A percentile compares a stretch with the other conserved stretches of the same genome.
phyloP scores from a whole-genome alignment of 2,797 vertebrate genomes.

The Gila robusta region DNA sequence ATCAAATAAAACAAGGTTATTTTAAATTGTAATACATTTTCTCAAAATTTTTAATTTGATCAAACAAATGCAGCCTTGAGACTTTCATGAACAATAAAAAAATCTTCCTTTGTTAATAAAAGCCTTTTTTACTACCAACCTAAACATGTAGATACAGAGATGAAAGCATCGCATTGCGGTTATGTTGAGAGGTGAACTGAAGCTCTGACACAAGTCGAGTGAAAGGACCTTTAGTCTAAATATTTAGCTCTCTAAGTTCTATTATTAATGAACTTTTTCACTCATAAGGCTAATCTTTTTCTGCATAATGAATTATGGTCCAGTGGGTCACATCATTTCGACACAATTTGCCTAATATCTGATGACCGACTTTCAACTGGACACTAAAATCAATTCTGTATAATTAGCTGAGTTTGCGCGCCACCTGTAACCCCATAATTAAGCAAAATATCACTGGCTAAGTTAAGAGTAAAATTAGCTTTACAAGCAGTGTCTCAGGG shows the following conservation, averaged over 20 bases:
- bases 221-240: neutral
- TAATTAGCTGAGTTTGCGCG: neutral
- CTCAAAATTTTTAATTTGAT: neutral
- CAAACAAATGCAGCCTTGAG: neutral
- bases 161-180: neutral
- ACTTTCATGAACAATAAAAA: neutral
- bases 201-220: neutral
- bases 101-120: neutral
- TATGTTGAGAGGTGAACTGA: neutral
- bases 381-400: conserved; percentile 15
- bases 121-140: neutral
- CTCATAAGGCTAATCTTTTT: conserved; percentile 11
- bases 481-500: conserved; percentile 5
- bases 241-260: neutral
- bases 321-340: neutral
- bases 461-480: conserved; percentile 1
- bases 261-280: conserved; percentile 10
- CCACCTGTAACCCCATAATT: conserved; percentile 17
- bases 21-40: neutral
- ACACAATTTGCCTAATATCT: conserved; percentile 4
- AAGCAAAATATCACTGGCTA: conserved; percentile 40
- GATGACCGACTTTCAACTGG: conserved; percentile 27
- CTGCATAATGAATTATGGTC: conserved; percentile 30
- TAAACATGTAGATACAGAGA: no score
- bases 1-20: neutral